Conservation (phyloP, 2,113 vertebrate species). For the Notothenia coriiceps region DNA sequence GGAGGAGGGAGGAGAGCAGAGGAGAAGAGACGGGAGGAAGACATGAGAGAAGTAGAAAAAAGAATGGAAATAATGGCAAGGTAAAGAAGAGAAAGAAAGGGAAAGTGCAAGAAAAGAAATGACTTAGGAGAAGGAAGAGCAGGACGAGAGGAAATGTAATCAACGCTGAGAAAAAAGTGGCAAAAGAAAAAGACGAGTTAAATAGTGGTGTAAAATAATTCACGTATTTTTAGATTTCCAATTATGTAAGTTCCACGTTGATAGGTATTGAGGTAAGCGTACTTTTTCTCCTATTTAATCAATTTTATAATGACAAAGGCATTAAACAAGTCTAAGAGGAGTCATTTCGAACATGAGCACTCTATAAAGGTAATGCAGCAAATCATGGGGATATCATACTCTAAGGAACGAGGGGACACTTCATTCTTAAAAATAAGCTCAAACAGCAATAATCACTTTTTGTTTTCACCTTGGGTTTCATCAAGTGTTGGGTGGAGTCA, state of each 20-base stretch:
- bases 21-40: conserved; percentile 59
- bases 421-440: background rate
- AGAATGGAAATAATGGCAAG: conserved; percentile 10
- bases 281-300: background rate
- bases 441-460: conserved; percentile 1
- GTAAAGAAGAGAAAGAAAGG: background rate
- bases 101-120: background rate
- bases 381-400: background rate
- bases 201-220: background rate
- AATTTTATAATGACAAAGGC: background rate
- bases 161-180: background rate
- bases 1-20: conserved; percentile 59
- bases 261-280: background rate
- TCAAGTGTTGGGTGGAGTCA: conserved; percentile 5
- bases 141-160: background rate
- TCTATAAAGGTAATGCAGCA: background rate
- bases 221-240: background rate
- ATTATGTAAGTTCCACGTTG: background rate
- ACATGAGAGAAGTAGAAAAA: background rate
- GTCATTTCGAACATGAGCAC: background rate
- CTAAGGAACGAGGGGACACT: background rate
- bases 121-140: background rate
- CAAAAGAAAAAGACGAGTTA: background rate
- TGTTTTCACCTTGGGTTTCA: conserved; percentile 37
- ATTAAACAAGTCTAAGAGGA: background rate